Evolutionary conservation across 1,140 invertebrate species (phyloP), one percentile per base, ranked within the genome.

Genomic region (Asobara japonica): DNA sequence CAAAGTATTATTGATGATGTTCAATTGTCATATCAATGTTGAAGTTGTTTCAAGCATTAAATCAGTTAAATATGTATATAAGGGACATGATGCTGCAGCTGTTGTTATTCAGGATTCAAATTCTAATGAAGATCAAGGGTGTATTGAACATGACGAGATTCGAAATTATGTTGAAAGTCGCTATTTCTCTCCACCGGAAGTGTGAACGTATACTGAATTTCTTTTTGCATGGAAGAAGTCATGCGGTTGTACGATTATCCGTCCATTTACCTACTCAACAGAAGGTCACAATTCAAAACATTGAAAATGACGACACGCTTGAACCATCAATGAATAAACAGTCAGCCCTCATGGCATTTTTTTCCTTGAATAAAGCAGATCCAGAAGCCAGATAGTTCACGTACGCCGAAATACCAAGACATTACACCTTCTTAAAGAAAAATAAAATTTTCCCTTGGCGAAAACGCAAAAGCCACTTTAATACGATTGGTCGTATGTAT

Each of bases 331-430:
- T 33, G 16, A 67, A 56, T 30, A 56, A 62, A 5, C 18, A 68
- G 25, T 70, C 68, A 18, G 67, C 67, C n/a, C 51, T 72, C 56
- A 71, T 69, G 11, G 72, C 75, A 60, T 73, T 65, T 66, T 73
- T 76, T 56, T 11, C 70, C 51, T 71, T 76, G 31, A 76, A 76
- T 38, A 18, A 48, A 48, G 7, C 4, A 11, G 41, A 48, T 48
- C 41, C 41, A 7, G 11, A 48, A 11, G 41, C 41, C 11, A 48
- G n/a, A n/a, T 4, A 48, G 5, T 1, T 48, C n/a, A 11, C 41
- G 16, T 48, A 48, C n/a, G 5, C 41, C 3, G 41, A 48, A 48
- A 48, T 48, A 48, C 41, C 41, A n/a, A 48, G 31, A 6, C 41
- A 48, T 11, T 48, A 18, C 16, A 48, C 16, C 11, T 48, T 48